Percentiles rank a stretch among this genome's conserved stretches.
phyloP scores from a whole-genome alignment of 2,113 vertebrate species.

The Nanorana parkeri region DNA sequence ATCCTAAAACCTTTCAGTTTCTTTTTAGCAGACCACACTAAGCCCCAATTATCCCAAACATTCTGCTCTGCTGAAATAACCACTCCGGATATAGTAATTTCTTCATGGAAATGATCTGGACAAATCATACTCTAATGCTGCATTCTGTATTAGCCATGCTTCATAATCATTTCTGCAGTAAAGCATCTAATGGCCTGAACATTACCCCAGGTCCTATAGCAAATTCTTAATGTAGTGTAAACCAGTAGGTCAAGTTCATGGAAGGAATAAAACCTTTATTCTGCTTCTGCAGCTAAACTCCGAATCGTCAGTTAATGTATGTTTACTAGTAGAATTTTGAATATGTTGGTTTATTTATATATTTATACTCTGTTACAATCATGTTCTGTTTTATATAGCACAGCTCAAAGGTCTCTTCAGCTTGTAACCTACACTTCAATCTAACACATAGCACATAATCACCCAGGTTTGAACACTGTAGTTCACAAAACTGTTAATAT shows the following conservation, averaged over 20 bases:
- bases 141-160: conserved; percentile 32
- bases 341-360: neutral
- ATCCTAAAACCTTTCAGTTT: neutral
- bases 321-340: neutral
- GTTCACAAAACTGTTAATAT: too few relatives aligned
- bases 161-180: conserved; percentile 37
- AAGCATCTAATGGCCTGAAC: conserved; percentile 42
- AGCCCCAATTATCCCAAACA: conserved; percentile 19
- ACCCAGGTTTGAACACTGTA: too few relatives aligned
- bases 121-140: conserved; percentile 29
- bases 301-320: neutral
- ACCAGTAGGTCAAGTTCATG: conserved; percentile 35
- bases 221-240: conserved; percentile 38
- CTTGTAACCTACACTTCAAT: too few relatives aligned
- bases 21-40: neutral
- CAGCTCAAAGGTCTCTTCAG: too few relatives aligned
- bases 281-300: neutral
- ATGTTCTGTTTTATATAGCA: too few relatives aligned
- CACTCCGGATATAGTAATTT: neutral
- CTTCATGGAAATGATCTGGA: conserved; percentile 28
- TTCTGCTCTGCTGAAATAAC: conserved; percentile 2
- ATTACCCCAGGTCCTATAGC: conserved; percentile 36
- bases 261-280: conserved; percentile 3
- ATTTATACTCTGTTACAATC: too few relatives aligned
- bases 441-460: too few relatives aligned